phyloP scores from a whole-genome alignment of 2,888 invertebrate species.

The Tetropium fuscum region DNA sequence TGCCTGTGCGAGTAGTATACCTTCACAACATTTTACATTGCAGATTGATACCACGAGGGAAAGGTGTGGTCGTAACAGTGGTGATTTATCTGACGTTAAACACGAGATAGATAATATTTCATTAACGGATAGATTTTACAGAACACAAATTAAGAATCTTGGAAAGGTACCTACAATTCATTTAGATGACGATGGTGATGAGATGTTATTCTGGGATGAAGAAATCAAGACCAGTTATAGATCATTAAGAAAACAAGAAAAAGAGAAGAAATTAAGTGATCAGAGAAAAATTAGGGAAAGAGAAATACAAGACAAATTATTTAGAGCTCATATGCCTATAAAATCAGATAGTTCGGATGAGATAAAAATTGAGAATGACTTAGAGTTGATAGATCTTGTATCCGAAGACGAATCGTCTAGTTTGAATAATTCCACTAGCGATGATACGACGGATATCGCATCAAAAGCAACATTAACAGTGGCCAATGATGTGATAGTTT shows the following conservation, averaged over 20 bases:
- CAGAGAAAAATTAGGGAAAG: background rate
- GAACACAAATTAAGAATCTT: background rate
- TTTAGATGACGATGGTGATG: conserved; percentile 11
- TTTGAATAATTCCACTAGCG: background rate
- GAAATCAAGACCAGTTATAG: conserved; percentile 9
- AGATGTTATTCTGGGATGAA: conserved; percentile 2
- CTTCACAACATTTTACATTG: background rate
- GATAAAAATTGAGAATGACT: background rate
- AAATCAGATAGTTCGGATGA: background rate
- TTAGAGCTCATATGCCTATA: conserved; percentile 16
- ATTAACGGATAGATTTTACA: background rate
- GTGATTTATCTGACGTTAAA: background rate
- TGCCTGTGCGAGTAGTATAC: no score
- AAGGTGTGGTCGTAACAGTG: background rate
- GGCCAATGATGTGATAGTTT: background rate
- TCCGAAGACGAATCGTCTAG: background rate
- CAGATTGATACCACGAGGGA: background rate
- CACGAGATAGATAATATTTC: background rate
- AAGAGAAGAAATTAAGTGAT: no score
- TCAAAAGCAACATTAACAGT: background rate
- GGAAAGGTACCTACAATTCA: conserved; percentile 10
- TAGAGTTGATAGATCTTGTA: conserved; percentile 5
- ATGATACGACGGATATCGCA: background rate
- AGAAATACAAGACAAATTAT: background rate
- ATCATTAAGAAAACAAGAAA: conserved; percentile 9